A percentile compares a stretch with the other conserved stretches of the same genome.
These are phyloP conservation scores for Onychomys leucogaster DNA, from an alignment of 2,797 vertebrate genomes.

Conservation along the genomic window DNA sequence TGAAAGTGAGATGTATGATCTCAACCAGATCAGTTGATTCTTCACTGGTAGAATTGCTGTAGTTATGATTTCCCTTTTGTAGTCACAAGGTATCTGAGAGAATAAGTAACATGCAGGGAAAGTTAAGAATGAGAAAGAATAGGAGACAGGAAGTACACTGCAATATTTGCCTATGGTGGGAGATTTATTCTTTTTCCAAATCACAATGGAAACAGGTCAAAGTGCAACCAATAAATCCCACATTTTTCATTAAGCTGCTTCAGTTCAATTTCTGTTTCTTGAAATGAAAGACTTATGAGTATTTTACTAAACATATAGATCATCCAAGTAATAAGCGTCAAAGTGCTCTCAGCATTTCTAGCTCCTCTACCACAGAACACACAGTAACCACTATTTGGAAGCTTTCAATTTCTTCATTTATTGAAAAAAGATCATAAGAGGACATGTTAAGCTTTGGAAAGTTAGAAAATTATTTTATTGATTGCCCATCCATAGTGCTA, in stretches of 20 bases:
- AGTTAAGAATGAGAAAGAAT: neutral
- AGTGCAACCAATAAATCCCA: neutral
- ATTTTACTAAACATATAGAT: neutral
- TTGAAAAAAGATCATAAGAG: neutral
- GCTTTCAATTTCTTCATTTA: slow-evolving; percentile 4
- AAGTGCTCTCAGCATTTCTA: neutral
- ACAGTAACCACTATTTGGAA: neutral
- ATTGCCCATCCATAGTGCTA: neutral
- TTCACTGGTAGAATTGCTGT: neutral
- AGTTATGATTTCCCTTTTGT: neutral
- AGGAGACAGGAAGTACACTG: neutral
- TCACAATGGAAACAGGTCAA: neutral
- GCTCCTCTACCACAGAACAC: neutral
- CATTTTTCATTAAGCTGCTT: neutral
- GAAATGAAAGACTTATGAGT: neutral
- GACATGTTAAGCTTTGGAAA: neutral
- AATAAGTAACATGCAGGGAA: neutral
- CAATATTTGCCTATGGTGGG: neutral
- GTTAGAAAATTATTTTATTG: neutral
- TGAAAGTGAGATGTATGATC: neutral
- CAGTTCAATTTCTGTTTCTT: slow-evolving; percentile 40
- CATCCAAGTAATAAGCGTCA: slow-evolving; percentile 1
- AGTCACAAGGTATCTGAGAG: neutral
- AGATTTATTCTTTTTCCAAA: neutral
- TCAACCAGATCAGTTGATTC: neutral